A percentile compares a stretch with the other conserved stretches of the same genome.
Evolutionary conservation across 2,797 vertebrate genomes (phyloP).

Genomic region (Falco naumanni): DNA sequence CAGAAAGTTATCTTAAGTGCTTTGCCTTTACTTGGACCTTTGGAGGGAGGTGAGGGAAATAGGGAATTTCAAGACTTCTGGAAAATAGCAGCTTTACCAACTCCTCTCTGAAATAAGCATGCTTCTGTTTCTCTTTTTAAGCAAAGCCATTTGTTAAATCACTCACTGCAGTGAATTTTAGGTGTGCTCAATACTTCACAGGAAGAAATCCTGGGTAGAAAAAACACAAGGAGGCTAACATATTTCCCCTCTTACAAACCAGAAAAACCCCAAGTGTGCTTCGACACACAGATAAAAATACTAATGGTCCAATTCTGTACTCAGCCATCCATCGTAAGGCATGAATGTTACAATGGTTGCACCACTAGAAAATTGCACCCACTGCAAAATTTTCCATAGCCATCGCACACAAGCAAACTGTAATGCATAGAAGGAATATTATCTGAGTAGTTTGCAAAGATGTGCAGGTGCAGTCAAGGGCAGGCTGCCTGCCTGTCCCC

Average conservation of each 20-base stretch:
- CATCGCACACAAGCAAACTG: not conserved
- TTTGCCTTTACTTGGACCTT: not conserved
- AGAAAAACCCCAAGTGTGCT: not conserved
- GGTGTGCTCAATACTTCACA: not conserved
- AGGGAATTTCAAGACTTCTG: not conserved
- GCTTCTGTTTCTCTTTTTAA: not conserved
- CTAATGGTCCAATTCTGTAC: not conserved
- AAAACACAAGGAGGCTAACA: not conserved
- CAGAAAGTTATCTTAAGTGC: not conserved
- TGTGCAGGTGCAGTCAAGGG: not conserved
- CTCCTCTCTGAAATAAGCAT: not conserved
- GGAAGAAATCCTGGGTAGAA: not conserved
- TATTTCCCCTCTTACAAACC: not conserved
- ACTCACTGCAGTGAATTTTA: not conserved
- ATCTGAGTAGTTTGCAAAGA: not conserved
- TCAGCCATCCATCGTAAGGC: not conserved
- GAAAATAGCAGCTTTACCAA: not conserved
- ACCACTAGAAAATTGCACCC: not conserved
- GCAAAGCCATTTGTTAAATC: not conserved
- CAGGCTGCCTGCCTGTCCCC: not conserved
- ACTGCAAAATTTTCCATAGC: not conserved
- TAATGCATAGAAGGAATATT: accelerated
- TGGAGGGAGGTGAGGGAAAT: not conserved
- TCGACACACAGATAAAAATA: not conserved
- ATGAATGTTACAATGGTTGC: accelerated